Evolutionary conservation across 2,797 vertebrate genomes (phyloP).

Genomic region (Masticophis lateralis): DNA sequence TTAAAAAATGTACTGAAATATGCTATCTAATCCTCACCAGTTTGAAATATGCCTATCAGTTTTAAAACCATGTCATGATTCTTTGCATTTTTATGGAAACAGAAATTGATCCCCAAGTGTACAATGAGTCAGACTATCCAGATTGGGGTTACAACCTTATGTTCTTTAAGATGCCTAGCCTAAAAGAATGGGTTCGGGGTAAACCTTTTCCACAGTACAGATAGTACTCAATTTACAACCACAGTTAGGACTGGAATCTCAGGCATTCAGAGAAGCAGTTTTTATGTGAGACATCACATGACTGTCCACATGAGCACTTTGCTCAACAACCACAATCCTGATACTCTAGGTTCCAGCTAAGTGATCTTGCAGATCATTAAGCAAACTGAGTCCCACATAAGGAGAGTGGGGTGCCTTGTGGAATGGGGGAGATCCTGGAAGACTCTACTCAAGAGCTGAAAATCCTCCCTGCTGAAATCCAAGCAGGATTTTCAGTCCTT

Average conservation of each 20-base stretch:
- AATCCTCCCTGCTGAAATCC: not conserved
- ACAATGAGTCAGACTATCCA: not conserved
- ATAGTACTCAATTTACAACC: not conserved
- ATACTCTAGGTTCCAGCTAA: not conserved
- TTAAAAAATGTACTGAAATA: not conserved
- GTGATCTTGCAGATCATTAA: not conserved
- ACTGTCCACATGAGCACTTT: not conserved
- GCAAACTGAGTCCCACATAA: not conserved
- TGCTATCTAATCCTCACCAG: not conserved
- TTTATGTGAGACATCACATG: not conserved
- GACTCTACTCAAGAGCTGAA: not conserved
- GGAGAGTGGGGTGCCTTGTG: not conserved
- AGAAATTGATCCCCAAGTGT: not conserved
- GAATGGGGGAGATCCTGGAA: not conserved
- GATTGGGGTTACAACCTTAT: not conserved
- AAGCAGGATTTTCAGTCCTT: not conserved
- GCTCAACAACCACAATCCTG: not conserved
- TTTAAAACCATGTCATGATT: not conserved
- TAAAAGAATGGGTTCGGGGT: not conserved
- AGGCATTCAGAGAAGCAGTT: not conserved
- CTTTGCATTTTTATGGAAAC: not conserved
- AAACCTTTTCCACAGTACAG: not conserved
- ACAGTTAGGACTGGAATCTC: not conserved
- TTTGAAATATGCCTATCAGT: not conserved
- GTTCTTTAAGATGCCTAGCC: not conserved